Evolutionary conservation across 1,140 invertebrate species (phyloP).

Genomic region (Theocolax elegans): DNA sequence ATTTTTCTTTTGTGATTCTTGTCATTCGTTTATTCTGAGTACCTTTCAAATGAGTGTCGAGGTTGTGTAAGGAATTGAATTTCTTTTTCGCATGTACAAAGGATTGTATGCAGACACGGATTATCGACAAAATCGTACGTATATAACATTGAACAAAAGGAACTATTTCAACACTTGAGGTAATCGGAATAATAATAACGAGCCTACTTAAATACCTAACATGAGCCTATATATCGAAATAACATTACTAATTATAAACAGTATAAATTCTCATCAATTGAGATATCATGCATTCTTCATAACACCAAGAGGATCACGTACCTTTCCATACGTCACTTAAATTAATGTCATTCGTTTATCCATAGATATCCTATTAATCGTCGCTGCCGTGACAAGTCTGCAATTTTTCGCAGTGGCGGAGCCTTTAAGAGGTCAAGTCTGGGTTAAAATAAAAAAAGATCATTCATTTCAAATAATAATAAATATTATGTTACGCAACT

Average conservation of each 20-base stretch:
- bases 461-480: background rate
- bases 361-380: constrained; percentile 33
- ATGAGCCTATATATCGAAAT: constrained; percentile 20
- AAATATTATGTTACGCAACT: background rate
- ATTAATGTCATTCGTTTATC: background rate
- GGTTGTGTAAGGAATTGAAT: constrained; percentile 16
- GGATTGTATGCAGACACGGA: background rate
- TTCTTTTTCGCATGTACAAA: too few species aligned
- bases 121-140: constrained; percentile 15
- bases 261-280: constrained; percentile 52
- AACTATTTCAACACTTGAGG: constrained; percentile 60
- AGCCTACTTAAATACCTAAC: constrained; percentile 39
- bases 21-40: constrained; percentile 17
- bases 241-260: constrained; percentile 24
- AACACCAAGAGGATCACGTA: background rate
- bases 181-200: constrained; percentile 53
- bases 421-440: constrained; percentile 38
- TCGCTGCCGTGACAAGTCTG: constrained; percentile 62
- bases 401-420: constrained; percentile 54
- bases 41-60: constrained; percentile 24
- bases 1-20: background rate
- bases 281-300: constrained; percentile 48
- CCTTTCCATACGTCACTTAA: constrained; percentile 10
- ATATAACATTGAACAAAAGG: constrained; percentile 49
- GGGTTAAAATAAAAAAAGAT: background rate